These are phyloP conservation scores for Echiichthys vipera DNA, from an alignment of 2,797 vertebrate genomes.

Conservation along the genomic window DNA sequence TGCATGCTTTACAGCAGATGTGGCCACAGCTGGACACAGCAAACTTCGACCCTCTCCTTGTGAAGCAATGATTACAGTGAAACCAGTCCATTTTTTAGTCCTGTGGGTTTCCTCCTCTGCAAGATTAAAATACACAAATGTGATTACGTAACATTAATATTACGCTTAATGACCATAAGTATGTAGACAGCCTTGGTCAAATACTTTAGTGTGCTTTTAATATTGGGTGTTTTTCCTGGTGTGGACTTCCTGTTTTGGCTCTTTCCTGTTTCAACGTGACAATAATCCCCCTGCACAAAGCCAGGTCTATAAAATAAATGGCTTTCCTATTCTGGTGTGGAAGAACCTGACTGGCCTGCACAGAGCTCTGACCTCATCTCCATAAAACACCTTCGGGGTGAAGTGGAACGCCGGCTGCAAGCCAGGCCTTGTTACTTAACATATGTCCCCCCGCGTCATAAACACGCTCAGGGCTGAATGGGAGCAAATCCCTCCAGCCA, in stretches of 20 bases:
- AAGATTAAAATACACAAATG: not conserved
- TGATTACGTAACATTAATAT: not conserved
- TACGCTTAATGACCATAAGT: not conserved
- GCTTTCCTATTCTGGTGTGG: not conserved
- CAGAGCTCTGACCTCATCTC: not conserved
- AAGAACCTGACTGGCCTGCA: not conserved
- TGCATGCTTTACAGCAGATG: conserved; percentile 88
- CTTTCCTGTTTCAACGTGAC: not conserved
- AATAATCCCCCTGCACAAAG: not conserved
- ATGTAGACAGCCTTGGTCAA: not conserved
- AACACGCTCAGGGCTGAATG: not conserved
- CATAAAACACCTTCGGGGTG: not conserved
- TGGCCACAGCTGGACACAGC: conserved; percentile 90
- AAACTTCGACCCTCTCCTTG: conserved; percentile 79
- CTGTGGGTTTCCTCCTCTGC: not conserved
- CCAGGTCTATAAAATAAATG: not conserved
- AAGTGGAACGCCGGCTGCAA: not conserved
- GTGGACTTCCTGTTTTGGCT: not conserved
- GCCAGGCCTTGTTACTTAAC: not conserved
- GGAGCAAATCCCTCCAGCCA: not conserved
- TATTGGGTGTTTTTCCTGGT: not conserved
- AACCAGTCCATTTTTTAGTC: conserved; percentile 90
- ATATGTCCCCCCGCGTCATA: not conserved
- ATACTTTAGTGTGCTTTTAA: not conserved
- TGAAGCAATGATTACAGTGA: conserved; percentile 91